Evolutionary conservation across 2,888 invertebrate species (phyloP).

Genomic region (Hirtodrosophila duncani): DNA sequence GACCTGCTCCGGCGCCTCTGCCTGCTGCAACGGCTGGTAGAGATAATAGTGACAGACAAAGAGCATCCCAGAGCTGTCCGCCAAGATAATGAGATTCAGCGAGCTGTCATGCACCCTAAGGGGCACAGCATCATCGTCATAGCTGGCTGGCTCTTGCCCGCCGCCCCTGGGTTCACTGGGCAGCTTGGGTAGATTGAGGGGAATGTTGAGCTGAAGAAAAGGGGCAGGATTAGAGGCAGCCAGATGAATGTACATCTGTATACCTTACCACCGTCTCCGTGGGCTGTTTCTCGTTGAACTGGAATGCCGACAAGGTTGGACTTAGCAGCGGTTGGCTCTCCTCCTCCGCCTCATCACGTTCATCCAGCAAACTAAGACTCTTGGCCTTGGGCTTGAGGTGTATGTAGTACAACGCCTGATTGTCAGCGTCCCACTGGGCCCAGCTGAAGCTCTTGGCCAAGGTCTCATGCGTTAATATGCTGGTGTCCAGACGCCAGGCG

Average conservation of each 20-base stretch:
- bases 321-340: slow-evolving; percentile 79
- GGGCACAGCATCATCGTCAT: slow-evolving; percentile 90
- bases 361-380: slow-evolving; percentile 82
- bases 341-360: slow-evolving; percentile 81
- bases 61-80: slow-evolving; percentile 86
- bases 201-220: slow-evolving; percentile 86
- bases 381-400: slow-evolving; percentile 86
- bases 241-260: background rate
- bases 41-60: slow-evolving; percentile 90
- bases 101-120: slow-evolving; percentile 89
- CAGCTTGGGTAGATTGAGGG: slow-evolving; percentile 87
- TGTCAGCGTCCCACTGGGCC: slow-evolving; percentile 90
- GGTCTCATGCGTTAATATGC: slow-evolving; percentile 80
- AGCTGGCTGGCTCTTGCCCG: slow-evolving; percentile 80
- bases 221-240: background rate
- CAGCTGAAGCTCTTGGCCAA: slow-evolving; percentile 87
- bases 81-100: slow-evolving; percentile 87
- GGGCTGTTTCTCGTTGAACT: slow-evolving; percentile 91
- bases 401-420: slow-evolving; percentile 89
- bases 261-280: slow-evolving; percentile 88
- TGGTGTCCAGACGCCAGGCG: slow-evolving; percentile 81
- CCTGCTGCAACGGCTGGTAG: slow-evolving; percentile 83
- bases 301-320: slow-evolving; percentile 89
- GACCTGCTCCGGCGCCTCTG: slow-evolving; percentile 79
- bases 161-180: slow-evolving; percentile 80